Evolutionary conservation across 2,797 vertebrate genomes (phyloP).

Genomic region (Eulemur rubriventer): DNA sequence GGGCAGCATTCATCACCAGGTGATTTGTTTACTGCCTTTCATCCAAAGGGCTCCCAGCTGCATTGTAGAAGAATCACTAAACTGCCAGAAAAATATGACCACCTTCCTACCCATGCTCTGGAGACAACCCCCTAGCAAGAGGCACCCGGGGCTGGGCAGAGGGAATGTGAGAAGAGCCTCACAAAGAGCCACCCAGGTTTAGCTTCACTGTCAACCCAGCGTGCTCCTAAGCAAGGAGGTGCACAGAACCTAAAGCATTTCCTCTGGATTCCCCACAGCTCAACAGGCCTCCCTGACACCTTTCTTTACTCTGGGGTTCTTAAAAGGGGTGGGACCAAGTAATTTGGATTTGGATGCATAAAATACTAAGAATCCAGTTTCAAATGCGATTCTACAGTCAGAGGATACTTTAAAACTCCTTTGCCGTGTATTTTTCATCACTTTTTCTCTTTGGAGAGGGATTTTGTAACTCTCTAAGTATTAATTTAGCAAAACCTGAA

Average conservation of each 20-base stretch:
- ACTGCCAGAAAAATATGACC: neutral
- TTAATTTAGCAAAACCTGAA: neutral
- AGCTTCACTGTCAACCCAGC: neutral
- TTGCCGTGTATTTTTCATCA: neutral
- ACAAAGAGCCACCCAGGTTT: neutral
- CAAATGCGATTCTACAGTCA: neutral
- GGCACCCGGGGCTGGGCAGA: neutral
- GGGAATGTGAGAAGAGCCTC: neutral
- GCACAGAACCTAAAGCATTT: neutral
- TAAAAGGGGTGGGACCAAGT: neutral
- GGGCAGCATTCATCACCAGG: slow-evolving; percentile 23
- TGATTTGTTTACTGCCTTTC: slow-evolving; percentile 37
- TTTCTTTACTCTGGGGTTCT: neutral
- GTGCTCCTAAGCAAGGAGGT: neutral
- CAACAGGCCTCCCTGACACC: neutral
- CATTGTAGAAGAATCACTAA: neutral
- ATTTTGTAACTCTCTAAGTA: slow-evolving; percentile 20
- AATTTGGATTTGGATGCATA: neutral
- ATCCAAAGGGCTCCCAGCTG: slow-evolving; percentile 6
- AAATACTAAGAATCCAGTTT: neutral
- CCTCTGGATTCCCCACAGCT: neutral
- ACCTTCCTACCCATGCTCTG: neutral
- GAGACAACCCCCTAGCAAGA: neutral
- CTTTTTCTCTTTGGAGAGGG: neutral
- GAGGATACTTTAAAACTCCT: neutral